Evolutionary conservation across 2,113 vertebrate genomes (phyloP).

Genomic region (Dasyurus viverrinus): DNA sequence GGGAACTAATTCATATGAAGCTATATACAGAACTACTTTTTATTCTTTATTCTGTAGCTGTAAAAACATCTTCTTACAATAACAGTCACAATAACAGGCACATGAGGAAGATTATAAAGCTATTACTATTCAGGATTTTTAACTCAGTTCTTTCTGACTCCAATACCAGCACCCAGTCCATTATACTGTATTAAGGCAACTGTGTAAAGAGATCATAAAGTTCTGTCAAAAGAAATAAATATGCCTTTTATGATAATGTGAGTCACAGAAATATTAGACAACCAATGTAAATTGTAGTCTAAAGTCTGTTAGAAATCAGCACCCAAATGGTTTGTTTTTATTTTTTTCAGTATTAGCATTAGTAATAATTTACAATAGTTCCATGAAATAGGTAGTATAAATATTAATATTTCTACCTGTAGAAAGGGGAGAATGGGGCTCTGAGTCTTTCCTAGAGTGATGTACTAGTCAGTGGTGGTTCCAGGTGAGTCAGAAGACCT

Average conservation of each 20-base stretch:
- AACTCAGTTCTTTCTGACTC: neutral
- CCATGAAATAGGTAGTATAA: conserved; percentile 8
- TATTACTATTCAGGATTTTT: no score
- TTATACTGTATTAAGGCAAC: neutral
- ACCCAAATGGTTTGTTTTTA: neutral
- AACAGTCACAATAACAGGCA: neutral
- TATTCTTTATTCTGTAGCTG: neutral
- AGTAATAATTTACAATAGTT: neutral
- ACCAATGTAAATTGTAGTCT: neutral
- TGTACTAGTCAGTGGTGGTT: neutral
- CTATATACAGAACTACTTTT: neutral
- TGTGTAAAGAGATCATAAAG: neutral
- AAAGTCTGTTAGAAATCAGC: neutral
- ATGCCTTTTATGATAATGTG: neutral
- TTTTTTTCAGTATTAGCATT: neutral
- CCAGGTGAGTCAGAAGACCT: neutral
- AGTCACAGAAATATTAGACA: neutral
- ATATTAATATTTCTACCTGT: conserved; percentile 8
- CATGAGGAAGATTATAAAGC: neutral
- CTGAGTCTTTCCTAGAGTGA: conserved; percentile 10
- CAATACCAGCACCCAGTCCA: neutral
- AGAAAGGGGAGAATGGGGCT: conserved; percentile 3
- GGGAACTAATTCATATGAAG: neutral
- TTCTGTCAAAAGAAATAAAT: neutral
- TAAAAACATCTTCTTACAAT: neutral